These are phyloP conservation scores for Ommatoiulus sabulosus DNA, from an alignment of 2,888 invertebrate genomes.

Conservation along the genomic window DNA sequence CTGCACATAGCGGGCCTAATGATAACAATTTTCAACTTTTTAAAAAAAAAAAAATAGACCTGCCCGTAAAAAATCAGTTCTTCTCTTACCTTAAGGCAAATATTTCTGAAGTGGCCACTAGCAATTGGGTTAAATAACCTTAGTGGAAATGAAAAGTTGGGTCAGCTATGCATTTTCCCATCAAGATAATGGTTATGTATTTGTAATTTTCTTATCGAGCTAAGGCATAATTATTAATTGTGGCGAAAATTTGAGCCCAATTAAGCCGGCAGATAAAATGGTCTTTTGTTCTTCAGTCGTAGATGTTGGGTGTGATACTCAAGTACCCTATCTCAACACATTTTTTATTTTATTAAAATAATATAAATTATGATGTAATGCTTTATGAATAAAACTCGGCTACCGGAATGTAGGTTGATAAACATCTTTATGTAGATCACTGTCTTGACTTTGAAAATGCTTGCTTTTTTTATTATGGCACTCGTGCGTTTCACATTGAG, in stretches of 20 bases:
- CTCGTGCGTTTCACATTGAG: conserved; percentile 9
- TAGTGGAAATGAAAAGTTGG: neutral
- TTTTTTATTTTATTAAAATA: neutral
- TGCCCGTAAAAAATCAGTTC: conserved; percentile 32
- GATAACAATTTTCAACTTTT: conserved; percentile 15
- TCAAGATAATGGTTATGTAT: conserved; percentile 5
- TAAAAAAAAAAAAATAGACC: neutral
- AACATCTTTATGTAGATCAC: neutral
- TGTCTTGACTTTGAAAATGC: conserved; percentile 45
- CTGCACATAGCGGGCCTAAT: neutral
- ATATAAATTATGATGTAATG: neutral
- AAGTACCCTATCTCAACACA: neutral
- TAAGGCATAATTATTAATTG: neutral
- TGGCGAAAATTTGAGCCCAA: neutral
- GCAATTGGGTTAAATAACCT: conserved; percentile 14
- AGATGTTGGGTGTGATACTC: too few species aligned
- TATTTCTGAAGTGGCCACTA: neutral
- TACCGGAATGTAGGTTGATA: neutral
- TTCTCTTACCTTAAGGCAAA: neutral
- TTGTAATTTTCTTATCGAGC: neutral
- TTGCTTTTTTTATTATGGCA: neutral
- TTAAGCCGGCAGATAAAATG: neutral
- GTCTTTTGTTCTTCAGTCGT: neutral
- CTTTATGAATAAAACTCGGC: neutral
- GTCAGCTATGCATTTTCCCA: neutral